Conservation (phyloP, 2,113 vertebrate genomes). For the Cyanoderma ruficeps region DNA sequence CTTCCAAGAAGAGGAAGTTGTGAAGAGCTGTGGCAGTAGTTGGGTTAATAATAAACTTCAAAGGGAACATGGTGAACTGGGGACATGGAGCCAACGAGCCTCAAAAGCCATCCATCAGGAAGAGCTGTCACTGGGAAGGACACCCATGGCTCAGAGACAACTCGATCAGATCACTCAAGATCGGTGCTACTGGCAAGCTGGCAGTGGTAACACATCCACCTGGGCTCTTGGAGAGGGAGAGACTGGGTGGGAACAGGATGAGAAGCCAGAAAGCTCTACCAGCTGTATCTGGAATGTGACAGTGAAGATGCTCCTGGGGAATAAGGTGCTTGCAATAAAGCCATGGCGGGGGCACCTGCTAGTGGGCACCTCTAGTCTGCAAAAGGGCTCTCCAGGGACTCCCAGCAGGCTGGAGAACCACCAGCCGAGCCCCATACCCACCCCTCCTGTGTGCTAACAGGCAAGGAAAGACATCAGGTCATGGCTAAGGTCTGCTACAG, state of each 20-base stretch:
- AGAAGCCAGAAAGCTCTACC: background rate
- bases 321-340: background rate
- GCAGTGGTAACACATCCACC: background rate
- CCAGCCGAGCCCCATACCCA: background rate
- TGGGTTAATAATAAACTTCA: background rate
- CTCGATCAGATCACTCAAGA: background rate
- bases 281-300: fast-evolving
- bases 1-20: background rate
- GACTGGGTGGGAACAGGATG: background rate
- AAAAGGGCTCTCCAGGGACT: background rate
- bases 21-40: background rate
- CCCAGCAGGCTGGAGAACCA: background rate
- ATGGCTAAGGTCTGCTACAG: background rate
- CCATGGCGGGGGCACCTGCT: background rate
- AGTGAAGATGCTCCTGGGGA: background rate
- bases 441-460: background rate
- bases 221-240: background rate
- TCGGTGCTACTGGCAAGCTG: background rate
- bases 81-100: background rate
- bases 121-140: background rate
- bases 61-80: background rate
- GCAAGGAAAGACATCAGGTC: background rate
- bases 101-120: background rate
- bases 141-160: background rate
- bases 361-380: background rate